phyloP scores from a whole-genome alignment of 2,888 invertebrate genomes.

The Dilophus febrilis region DNA sequence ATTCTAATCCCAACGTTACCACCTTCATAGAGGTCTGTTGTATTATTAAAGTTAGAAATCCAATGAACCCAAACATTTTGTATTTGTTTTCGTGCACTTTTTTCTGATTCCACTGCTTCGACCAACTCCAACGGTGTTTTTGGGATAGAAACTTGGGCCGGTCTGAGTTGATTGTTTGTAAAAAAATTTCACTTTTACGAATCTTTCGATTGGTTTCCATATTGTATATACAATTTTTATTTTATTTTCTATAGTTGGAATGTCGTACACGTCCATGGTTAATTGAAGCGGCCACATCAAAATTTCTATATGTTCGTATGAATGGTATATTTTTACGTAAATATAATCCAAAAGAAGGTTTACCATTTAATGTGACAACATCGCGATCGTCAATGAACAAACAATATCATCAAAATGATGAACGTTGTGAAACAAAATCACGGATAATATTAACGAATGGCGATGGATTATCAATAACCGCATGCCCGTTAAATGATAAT shows the following conservation, averaged over 20 bases:
- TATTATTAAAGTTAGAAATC: too few species aligned
- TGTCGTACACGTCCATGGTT: slow-evolving; percentile 68
- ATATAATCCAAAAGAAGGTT: slow-evolving; percentile 25
- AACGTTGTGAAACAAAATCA: slow-evolving; percentile 56
- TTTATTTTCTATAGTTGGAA: slow-evolving; percentile 43
- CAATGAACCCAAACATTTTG: too few species aligned
- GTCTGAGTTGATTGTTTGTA: not conserved
- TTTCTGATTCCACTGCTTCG: too few species aligned
- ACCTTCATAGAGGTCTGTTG: too few species aligned
- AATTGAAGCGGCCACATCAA: slow-evolving; percentile 54
- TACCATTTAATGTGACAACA: slow-evolving; percentile 32
- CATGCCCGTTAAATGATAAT: slow-evolving; percentile 37
- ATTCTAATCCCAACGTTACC: too few species aligned
- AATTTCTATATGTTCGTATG: slow-evolving; percentile 63
- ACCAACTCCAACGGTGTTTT: too few species aligned
- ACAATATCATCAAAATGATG: slow-evolving; percentile 19
- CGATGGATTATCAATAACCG: slow-evolving; percentile 30
- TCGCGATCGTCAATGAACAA: not conserved
- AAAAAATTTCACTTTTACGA: not conserved
- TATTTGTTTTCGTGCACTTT: too few species aligned
- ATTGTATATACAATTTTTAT: slow-evolving; percentile 1
- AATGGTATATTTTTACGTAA: slow-evolving; percentile 40
- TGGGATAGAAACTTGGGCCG: too few species aligned
- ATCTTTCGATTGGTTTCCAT: slow-evolving; percentile 1
- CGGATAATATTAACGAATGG: slow-evolving; percentile 64